phyloP scores from a whole-genome alignment of 2,797 vertebrate species.

The Coreius guichenoti region DNA sequence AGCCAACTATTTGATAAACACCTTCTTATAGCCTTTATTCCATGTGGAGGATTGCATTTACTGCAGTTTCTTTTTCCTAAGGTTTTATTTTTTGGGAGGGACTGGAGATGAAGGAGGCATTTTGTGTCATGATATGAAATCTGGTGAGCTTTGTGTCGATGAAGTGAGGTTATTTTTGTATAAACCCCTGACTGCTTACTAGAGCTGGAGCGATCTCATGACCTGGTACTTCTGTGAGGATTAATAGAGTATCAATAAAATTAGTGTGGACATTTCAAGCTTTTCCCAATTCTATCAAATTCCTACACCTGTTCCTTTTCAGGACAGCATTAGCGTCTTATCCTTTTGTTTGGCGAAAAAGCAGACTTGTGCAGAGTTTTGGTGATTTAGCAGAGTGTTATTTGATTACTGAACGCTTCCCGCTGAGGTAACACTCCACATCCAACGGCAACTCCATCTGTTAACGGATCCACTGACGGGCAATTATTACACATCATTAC shows the following conservation, averaged over 20 bases:
- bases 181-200: constrained; percentile 70
- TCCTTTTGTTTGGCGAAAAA: constrained; percentile 56
- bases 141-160: constrained; percentile 60
- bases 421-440: constrained; percentile 46
- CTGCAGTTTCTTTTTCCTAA: constrained; percentile 60
- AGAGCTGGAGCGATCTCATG: constrained; percentile 62
- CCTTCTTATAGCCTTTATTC: constrained; percentile 54
- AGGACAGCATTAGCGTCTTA: constrained; percentile 32
- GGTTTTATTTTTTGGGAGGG: constrained; percentile 52
- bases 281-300: constrained; percentile 67
- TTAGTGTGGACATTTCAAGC: constrained; percentile 63
- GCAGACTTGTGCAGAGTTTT: constrained; percentile 64
- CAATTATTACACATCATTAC: constrained; percentile 89
- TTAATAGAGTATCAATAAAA: constrained; percentile 72
- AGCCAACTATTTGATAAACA: constrained; percentile 57
- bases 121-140: constrained; percentile 57
- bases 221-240: constrained; percentile 67
- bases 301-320: constrained; percentile 67
- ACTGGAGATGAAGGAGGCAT: constrained; percentile 57
- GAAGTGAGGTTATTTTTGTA: constrained; percentile 65
- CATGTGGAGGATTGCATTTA: constrained; percentile 61
- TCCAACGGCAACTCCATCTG: constrained; percentile 61
- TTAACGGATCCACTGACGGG: constrained; percentile 81
- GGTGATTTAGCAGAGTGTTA: constrained; percentile 62
- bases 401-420: constrained; percentile 61